Evolutionary conservation across 2,113 vertebrate genomes (phyloP).

Genomic region (Polyodon spathula): DNA sequence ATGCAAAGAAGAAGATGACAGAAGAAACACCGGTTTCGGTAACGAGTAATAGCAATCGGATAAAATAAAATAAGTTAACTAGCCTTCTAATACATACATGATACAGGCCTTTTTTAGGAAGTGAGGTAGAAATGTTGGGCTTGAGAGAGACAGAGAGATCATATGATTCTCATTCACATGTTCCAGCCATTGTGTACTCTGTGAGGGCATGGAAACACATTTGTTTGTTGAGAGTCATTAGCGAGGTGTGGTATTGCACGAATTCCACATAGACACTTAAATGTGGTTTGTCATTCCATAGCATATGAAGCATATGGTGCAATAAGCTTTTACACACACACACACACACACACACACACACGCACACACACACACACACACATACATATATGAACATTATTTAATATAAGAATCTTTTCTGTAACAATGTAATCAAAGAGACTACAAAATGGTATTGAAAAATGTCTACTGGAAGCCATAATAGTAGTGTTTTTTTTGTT

Average conservation of each 20-base stretch:
- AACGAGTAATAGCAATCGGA: too few species aligned
- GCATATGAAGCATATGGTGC: not conserved
- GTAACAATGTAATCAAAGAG: too few species aligned
- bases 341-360: not conserved
- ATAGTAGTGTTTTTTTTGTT: too few species aligned
- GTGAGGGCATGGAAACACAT: constrained; percentile 31
- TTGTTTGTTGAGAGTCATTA: constrained; percentile 36
- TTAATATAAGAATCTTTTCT: too few species aligned
- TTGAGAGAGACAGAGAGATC: constrained; percentile 62
- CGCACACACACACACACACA: not conserved
- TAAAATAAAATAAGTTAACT: too few species aligned
- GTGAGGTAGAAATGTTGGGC: not conserved
- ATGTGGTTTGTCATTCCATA: constrained; percentile 29
- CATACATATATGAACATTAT: too few species aligned
- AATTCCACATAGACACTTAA: constrained; percentile 22
- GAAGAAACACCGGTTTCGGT: constrained; percentile 80
- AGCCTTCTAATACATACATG: too few species aligned
- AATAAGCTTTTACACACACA: not conserved
- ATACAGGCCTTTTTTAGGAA: too few species aligned
- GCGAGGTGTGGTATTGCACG: constrained; percentile 30
- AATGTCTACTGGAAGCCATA: too few species aligned
- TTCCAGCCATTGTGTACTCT: constrained; percentile 62
- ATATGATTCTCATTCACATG: constrained; percentile 75
- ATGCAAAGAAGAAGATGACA: constrained; percentile 71
- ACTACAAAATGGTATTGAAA: too few species aligned